Evolutionary conservation across 2,888 invertebrate species (phyloP).

Genomic region (Salpingus planirostris): DNA sequence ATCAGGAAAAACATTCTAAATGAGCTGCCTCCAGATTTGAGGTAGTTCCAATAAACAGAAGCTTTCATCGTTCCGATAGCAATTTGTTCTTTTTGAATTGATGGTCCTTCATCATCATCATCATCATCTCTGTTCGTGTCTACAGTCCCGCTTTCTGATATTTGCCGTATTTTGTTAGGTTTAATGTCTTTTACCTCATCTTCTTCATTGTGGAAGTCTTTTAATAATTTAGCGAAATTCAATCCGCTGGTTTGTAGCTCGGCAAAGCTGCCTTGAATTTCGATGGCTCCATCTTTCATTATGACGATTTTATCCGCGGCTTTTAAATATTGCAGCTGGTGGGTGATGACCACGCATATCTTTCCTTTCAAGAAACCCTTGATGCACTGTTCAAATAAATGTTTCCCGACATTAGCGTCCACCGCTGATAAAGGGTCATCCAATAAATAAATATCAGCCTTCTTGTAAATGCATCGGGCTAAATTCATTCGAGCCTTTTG

Average conservation of each 20-base stretch:
- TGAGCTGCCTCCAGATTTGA: constrained; percentile 46
- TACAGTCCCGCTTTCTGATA: constrained; percentile 26
- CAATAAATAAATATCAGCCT: constrained; percentile 69
- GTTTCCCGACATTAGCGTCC: constrained; percentile 66
- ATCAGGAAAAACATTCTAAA: constrained; percentile 40
- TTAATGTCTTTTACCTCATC: constrained; percentile 31
- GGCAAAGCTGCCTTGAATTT: constrained; percentile 42
- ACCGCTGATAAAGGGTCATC: constrained; percentile 80
- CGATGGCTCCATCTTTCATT: constrained; percentile 42
- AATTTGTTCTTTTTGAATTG: constrained; percentile 31
- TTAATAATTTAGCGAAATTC: constrained; percentile 44
- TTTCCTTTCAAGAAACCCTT: constrained; percentile 49
- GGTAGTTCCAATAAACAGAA: constrained; percentile 43
- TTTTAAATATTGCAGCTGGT: constrained; percentile 54
- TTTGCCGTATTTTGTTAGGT: constrained; percentile 30
- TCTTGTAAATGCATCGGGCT: constrained; percentile 65
- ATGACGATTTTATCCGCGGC: constrained; percentile 37
- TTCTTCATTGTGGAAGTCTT: constrained; percentile 31
- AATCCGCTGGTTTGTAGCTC: constrained; percentile 45
- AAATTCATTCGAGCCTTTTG: constrained; percentile 76
- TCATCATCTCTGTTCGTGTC: too few species aligned
- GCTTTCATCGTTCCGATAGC: constrained; percentile 29
- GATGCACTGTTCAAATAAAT: constrained; percentile 66
- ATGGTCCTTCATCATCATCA: constrained; percentile 32
- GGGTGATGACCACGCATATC: constrained; percentile 59